Base-by-base conservation (phyloP, 2,888 invertebrate genomes). In the Drosophila infuscata region DNA sequence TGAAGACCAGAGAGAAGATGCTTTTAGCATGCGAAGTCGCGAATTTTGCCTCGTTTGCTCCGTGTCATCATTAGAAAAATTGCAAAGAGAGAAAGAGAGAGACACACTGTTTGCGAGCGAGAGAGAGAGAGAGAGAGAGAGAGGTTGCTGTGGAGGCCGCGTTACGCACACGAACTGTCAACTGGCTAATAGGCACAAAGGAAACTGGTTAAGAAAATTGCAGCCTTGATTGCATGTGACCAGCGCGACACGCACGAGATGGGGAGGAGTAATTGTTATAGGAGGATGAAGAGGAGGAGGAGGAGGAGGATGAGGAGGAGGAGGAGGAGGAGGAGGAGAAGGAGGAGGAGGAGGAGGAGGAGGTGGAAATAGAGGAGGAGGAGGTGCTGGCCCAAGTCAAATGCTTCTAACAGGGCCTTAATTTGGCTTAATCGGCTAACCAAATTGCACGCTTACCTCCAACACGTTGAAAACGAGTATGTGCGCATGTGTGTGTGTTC, bases 171-270 rank as follows among this genome's bases (percentile, higher is more conserved):
- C 83, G 81, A 89, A 85, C 86, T 85, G 85, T 85, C 85, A 85
- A 89, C 90, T 88, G 87, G 88, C 83, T 89, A 86, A 81, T 81
- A 74, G 81, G 75, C 78, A 64, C 75, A 67, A 74, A 65, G 87
- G 79, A 89, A 85, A 85, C 85, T 89, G 90, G 85, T 85, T 89
- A 85, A 80, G 88, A 90, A 87, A 89, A 87, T 90, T 89, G 90
- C 88, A 83, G 82, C 84, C 82, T 87, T 87, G 90, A 85, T 85
- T 85, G 85, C 86, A 85, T 78, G 75, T 70, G 86, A 85, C 80
- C 74, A 76, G 56, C 63, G 66, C 70, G 56, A 66, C 67, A 77
- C 66, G 74, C 79, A 64, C 43, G 38, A 52, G 30, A 11, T 63
- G 48, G 15, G 36, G 25, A 32, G n/a, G 5, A n/a, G 29, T 20